Evolutionary conservation across 2,797 vertebrate species (phyloP).

Genomic region (Anguilla megastoma): DNA sequence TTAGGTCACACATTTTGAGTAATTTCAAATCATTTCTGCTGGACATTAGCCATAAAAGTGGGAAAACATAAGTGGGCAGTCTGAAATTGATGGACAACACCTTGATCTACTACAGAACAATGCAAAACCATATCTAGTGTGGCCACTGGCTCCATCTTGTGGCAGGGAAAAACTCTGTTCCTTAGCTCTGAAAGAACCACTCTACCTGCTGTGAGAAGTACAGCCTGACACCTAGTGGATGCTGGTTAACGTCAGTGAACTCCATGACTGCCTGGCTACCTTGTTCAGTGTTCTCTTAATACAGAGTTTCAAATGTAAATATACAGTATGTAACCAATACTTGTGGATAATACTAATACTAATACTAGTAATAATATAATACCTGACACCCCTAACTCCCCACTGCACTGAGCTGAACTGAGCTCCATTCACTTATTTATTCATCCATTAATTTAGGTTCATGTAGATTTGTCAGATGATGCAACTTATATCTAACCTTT

Average conservation of each 20-base stretch:
- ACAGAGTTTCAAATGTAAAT: not conserved
- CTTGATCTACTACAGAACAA: not conserved
- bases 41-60: not conserved
- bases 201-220: not conserved
- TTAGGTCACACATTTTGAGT: not conserved
- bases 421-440: too few relatives aligned
- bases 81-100: not conserved
- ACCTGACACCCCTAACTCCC: too few relatives aligned
- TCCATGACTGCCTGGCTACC: not conserved
- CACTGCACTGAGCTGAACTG: too few relatives aligned
- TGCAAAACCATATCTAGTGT: not conserved
- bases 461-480: too few relatives aligned
- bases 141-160: not conserved
- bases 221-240: conserved; percentile 19
- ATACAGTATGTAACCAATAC: not conserved
- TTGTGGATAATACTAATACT: not conserved
- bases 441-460: too few relatives aligned
- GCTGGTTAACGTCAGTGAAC: not conserved
- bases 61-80: not conserved
- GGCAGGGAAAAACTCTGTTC: not conserved
- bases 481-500: too few relatives aligned
- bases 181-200: not conserved
- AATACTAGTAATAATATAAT: too few relatives aligned
- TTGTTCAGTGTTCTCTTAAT: not conserved
- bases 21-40: too few relatives aligned